Evolutionary conservation across 2,888 invertebrate species (phyloP), one percentile per base, ranked within the genome.

Genomic region (Lamellibrachia columna): DNA sequence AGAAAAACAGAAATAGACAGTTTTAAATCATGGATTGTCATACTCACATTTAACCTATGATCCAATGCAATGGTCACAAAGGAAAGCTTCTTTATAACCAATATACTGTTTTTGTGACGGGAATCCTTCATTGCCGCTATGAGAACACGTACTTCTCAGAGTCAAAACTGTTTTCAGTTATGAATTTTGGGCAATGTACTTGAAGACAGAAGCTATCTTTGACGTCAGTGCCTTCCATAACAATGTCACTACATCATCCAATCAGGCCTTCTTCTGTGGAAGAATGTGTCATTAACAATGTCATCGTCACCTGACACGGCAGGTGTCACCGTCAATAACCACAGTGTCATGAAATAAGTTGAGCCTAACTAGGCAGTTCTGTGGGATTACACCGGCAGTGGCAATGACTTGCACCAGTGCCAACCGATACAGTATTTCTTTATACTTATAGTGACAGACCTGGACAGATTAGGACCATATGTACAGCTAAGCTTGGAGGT

Each of bases 381-480:
- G 75, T 6, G 6, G 75, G 75, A 75, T 75, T 75, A 75, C 75
- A n/a, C 75, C 15, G 75, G 15, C 6, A 22, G 75, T 75, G 75
- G 75, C 75, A 75, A 75, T 22, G 22, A 75, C 75, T 75, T 15
- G 22, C 22, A 3, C 22, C 22, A 6, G 2, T 75, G 22, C 75
- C 75, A 75, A 75, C 75, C n/a, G 75, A 75, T 75, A 75, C 75
- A 75, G 75, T 75, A n/a, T 75, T 75, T 75, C 75, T 75, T 75
- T 75, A 75, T 15, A 75, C n/a, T 75, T 75, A 75, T 15, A 75
- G 75, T 22, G 22, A 22, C 75, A 75, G 75, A 75, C 22, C 22
- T 15, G 75, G 75, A 15, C 15, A 75, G 75, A 75, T 75, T 75
- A 75, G 22, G 75, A 75, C 75, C 75, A 75, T n/a, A 75, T 75